These are phyloP conservation scores for Cepaea hortensis DNA, from an alignment of 2,888 invertebrate genomes.

Conservation along the genomic window DNA sequence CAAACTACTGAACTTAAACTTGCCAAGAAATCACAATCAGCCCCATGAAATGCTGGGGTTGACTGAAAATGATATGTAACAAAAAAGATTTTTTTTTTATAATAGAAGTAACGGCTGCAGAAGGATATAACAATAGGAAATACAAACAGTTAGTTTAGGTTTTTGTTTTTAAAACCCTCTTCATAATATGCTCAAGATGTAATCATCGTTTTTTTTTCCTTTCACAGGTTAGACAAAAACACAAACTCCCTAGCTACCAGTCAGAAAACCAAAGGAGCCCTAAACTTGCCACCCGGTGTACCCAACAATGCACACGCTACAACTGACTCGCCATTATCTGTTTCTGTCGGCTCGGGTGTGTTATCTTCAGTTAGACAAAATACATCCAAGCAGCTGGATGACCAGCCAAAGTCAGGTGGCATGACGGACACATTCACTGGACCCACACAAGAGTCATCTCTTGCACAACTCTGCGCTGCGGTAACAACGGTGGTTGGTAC, in stretches of 20 bases:
- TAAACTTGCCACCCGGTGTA: neutral
- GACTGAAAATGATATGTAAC: no score
- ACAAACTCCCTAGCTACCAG: neutral
- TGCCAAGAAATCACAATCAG: no score
- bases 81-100: no score
- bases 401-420: neutral
- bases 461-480: neutral
- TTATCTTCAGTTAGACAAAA: neutral
- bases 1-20: no score
- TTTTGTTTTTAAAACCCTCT: no score
- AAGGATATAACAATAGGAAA: no score
- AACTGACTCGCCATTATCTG: no score
- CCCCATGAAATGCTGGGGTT: no score
- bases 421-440: neutral
- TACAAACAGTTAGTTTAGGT: no score
- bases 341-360: no score
- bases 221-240: conserved; percentile 1
- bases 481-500: neutral
- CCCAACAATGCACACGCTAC: neutral
- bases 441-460: neutral
- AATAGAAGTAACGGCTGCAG: no score
- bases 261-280: neutral
- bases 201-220: neutral
- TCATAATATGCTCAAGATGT: no score
- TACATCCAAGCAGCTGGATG: neutral